Evolutionary conservation across 2,797 vertebrate genomes (phyloP), one percentile per base, ranked within the genome.

Genomic region (Steatocranus sp.): DNA sequence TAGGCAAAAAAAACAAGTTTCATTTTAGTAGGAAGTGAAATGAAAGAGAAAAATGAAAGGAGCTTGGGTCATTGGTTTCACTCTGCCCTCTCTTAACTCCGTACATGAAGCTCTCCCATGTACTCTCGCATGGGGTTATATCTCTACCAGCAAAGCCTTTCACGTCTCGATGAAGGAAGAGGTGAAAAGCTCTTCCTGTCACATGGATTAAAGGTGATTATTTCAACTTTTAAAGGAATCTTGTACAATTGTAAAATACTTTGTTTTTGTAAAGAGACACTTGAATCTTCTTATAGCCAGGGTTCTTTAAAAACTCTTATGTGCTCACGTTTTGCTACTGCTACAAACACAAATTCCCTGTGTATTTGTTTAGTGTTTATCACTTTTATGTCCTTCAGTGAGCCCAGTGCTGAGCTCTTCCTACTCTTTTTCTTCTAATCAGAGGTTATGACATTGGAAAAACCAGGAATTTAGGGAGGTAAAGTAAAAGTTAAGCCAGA

Each of bases 41-140:
- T 36, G 41, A 81, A 80, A 86, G 87, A 63, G 85, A 75, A 88
- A 87, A 89, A 83, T 38, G 77, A 89, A 87, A 88, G 83, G 58
- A 92, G 87, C 76, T 50, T 54, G 83, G 90, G 88, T 92, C 89
- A 91, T 18, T 76, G 87, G 86, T 88, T 91, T 89, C 90, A 85
- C 80, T 89, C 87, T 91, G 88, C 79, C 81, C 89, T 92, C 88
- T 78, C n/a, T 85, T 89, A 86, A 87, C 84, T 81, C 82, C 11
- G 51, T 8, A 63, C 74, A 83, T 32, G 14, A 48, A 73, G 34
- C 68, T 30, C 25, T 30, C 41, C 41, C 68, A 30, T 73, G 68
- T 30, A 73, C 25, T 48, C 68, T 25, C 7, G 10, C 41, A 73
- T 48, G 18, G 49, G 82, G 76, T 73, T 73, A 4, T 9, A 6